These are phyloP conservation scores for Invenusta paracnida DNA, from an alignment of 2,888 invertebrate genomes.

Conservation along the genomic window DNA sequence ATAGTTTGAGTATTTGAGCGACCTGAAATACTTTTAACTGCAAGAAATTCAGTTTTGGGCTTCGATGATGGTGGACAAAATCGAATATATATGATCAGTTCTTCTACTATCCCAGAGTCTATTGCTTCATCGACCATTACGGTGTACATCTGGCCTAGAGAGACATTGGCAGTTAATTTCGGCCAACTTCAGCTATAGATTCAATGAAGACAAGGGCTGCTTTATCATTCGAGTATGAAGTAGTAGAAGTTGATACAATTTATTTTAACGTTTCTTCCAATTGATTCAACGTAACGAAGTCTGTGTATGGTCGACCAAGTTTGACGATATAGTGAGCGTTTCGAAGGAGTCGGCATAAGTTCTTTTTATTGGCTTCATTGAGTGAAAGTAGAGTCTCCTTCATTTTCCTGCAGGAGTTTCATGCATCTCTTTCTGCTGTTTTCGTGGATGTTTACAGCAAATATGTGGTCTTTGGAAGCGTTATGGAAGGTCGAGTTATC, in stretches of 20 bases:
- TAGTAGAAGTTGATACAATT: background rate
- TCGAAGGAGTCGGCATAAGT: conserved; percentile 18
- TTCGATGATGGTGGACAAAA: background rate
- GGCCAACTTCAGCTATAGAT: background rate
- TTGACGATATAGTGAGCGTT: conserved; percentile 7
- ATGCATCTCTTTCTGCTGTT: background rate
- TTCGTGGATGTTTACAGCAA: conserved; percentile 9
- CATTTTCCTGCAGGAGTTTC: conserved; percentile 12
- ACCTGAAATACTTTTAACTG: background rate
- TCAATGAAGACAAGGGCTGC: conserved; percentile 11
- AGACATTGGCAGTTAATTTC: background rate
- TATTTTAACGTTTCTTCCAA: background rate
- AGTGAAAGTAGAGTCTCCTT: background rate
- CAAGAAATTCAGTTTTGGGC: background rate
- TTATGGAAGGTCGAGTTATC: background rate
- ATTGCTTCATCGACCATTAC: background rate
- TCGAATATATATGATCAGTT: background rate
- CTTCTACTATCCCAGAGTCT: background rate
- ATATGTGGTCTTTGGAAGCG: conserved; percentile 13
- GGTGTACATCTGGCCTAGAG: background rate
- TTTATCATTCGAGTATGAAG: background rate
- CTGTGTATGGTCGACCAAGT: conserved; percentile 23
- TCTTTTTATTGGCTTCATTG: conserved; percentile 16
- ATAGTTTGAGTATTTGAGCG: background rate
- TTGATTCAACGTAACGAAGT: conserved; percentile 6